Evolutionary conservation across 2,113 vertebrate species (phyloP), one percentile per base, ranked within the genome.

Genomic region (Caranx melampygus): DNA sequence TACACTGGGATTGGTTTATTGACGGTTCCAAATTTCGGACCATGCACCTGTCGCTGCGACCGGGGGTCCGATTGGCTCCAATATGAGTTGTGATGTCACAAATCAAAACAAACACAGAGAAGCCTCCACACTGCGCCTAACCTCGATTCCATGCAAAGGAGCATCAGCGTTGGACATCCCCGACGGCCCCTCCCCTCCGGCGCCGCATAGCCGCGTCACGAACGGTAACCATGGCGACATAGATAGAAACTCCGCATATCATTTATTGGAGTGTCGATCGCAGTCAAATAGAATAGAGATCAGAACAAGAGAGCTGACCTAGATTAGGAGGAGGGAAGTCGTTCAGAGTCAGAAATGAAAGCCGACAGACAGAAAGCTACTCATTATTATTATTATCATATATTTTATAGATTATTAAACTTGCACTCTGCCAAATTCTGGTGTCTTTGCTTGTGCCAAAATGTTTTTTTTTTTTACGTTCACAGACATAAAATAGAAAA

Each of bases 251-350:
- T 58, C 83, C 82, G 63, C 86, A 65, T 69, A 73, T 85, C 72
- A 84, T 84, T 88, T 82, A 82, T 83, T 75, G 85, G 82, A 63
- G 82, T 31, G 75, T 61, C 13, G 70, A 79, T 73, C 82, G 75
- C 67, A 83, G 57, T 71, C 75, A 80, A 82, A 80, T 49, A 59
- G 84, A 88, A 74, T 59, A 57, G 68, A 88, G 83, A 88, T 90
- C 86, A 89, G 81, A 89, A 88, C 74, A 88, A 44, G 69, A 83
- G 76, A 62, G 85, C 81, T 88, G 91, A 91, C 91, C 90, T 90
- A 90, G 78, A 89, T 91, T 45, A 72, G 77, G 61, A 85, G 71
- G 71, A 75, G 81, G 81, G 75, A 69, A 66, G 33, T 64, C 11
- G 12, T 67, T 85, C 57, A 60, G 64, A 76, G 42, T 34, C 47